Evolutionary conservation across 2,888 invertebrate species (phyloP), one percentile per base, ranked within the genome.

Genomic region (Leucoptera coffeella): DNA sequence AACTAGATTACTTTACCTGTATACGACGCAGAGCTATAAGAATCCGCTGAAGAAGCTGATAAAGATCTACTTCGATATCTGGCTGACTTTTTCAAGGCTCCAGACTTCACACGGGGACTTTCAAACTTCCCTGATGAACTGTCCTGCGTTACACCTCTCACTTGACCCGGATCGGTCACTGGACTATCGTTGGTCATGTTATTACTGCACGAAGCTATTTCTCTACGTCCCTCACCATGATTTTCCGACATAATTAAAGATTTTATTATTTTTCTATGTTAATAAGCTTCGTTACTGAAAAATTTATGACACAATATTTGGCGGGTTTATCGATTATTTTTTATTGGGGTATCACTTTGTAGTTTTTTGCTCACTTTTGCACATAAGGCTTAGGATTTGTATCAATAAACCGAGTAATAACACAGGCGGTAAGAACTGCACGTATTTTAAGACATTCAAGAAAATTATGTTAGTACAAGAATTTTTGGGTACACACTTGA

Each of bases 1-100:
- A 19, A 6, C 8, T 10, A 8, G 10, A 6, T 13, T n/a, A 27
- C 15, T 9, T 22, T 22, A 61, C 78, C 78, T 20, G 78, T 78
- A 39, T 78, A 78, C 0, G 77, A 78, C 11, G 78, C 78, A 38
- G 93, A 93, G 59, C 92, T 93, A 65, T 92, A 94, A 12, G 93
- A 93, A 58, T 94, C 94, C 28, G 91, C 91, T 19, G 94, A 94
- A 5, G 93, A 93, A 3, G 92, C 93, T 8, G 94, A 94, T 13
- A 93, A 71, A 0, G 93, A 93, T 33, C 94, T 78, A 50, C 91
- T 92, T 28, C 92, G 74, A 50, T 93, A 90, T 27, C 92, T 76
- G 39, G 85, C 88, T 10, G 89, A 82, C 54, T 90, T 89, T 71
- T 91, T 89, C 50, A 89, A 55, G 7, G 88, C 88, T 34, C 88